Base-by-base conservation (phyloP, 92 coral and sea anemone genomes). In the Blastomussa wellsi region DNA sequence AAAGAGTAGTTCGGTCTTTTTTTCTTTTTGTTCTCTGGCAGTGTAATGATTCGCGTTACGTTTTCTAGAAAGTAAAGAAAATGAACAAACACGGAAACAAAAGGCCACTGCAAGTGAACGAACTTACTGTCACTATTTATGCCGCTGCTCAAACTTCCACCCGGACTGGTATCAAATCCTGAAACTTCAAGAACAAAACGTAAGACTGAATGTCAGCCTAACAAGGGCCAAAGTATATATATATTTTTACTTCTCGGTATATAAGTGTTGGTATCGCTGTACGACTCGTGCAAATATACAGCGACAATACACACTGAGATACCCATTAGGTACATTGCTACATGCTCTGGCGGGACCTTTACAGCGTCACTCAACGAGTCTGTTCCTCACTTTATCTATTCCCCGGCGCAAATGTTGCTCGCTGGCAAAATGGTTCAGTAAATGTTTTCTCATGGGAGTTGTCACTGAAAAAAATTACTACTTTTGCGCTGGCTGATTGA, bases 81-180 rank as follows among this genome's bases (percentile, higher is more conserved):
- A 9, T 8, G 24, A n/a, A 24, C 55, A 28, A n/a, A 41, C 37
- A 26, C n/a, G n/a, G n/a, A n/a, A n/a, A 42, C 15, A 11, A 15
- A 68, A 17, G 2, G 4, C 73, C 3, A 35, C 1, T 33, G 11
- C 4, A 36, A 52, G 22, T 24, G 39, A 82, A 83, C 87, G 39
- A 82, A 83, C 87, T 83, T 74, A 83, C 87, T 89, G 64, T 94
- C 97, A 75, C 92, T 87, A 39, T 87, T 89, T 19, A 94, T 38
- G 32, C 93, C 95, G 65, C 97, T 94, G 69, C 95, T 92, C 19
- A 87, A 49, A 59, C 97, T 94, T 26, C 91, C 90, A 71, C 83
- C 78, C 4, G 97, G 92, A 71, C 89, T 86, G 72, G 92, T 77
- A 48, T 78, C 90, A n/a, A 70, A 79, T n/a, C 32, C 90, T 65